These are phyloP conservation scores for Rhimphoctona megacephalus DNA, from an alignment of 2,888 invertebrate genomes.

Conservation along the genomic window DNA sequence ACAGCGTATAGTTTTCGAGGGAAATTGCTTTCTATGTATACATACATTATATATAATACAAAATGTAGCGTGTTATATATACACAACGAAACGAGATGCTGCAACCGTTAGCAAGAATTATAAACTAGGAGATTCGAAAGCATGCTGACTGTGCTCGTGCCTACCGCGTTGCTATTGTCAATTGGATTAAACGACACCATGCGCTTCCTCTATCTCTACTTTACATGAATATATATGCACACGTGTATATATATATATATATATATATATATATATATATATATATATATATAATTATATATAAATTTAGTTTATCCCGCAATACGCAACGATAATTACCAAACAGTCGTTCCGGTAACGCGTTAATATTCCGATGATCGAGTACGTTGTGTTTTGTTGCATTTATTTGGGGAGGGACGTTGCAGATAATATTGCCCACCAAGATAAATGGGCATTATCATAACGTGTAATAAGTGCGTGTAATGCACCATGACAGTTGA, in stretches of 20 bases:
- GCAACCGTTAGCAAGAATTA: conserved; percentile 24
- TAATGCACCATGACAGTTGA: conserved; percentile 6
- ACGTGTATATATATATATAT: neutral
- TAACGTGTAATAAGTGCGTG: conserved; percentile 20
- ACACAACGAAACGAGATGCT: neutral
- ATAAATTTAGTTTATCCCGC: conserved; percentile 41
- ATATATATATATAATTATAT: neutral
- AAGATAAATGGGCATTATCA: conserved; percentile 53
- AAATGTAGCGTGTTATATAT: neutral
- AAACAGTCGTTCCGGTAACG: conserved; percentile 29
- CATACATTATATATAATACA: neutral
- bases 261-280: neutral
- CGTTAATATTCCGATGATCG: conserved; percentile 59
- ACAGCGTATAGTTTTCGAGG: neutral
- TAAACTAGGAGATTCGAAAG: conserved; percentile 45
- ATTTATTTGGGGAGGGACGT: neutral
- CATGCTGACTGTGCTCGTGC: conserved; percentile 16
- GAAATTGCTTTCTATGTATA: conserved; percentile 9
- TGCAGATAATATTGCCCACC: conserved; percentile 52
- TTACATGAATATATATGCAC: neutral
- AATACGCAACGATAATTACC: conserved; percentile 61
- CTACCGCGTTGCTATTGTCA: conserved; percentile 36
- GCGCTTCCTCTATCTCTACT: conserved; percentile 19
- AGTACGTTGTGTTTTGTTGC: conserved; percentile 34
- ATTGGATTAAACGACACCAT: conserved; percentile 50